Evolutionary conservation across 2,888 invertebrate genomes (phyloP), one percentile per base, ranked within the genome.

Genomic region (Pollenia amentaria): DNA sequence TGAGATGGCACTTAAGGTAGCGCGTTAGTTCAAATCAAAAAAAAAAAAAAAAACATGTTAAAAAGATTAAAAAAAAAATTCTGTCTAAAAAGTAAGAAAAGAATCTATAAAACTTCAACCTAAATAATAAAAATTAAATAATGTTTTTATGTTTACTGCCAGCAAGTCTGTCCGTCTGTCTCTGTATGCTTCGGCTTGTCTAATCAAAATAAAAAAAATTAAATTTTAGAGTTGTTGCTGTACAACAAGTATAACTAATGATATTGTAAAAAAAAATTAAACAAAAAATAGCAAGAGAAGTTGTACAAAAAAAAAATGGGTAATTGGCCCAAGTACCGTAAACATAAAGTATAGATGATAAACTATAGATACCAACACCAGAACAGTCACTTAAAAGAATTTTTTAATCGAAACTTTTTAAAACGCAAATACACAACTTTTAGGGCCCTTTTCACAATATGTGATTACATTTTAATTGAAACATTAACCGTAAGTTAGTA

Each of bases 271-370:
- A 14, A 64, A 11, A 60, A 18, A 21, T 14, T 29, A 1, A 48
- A 57, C n/a, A 65, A 79, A 79, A 79, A 70, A 29, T 29, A 77
- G 11, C 51, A 62, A 75, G 38, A 81, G 48, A 72, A 53, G 42
- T 55, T 75, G 53, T 64, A 70, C 18, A 87, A 40, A 51, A 38
- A 60, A 86, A 79, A 90, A 90, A 90, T 90, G 88, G 90, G 89
- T 89, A 90, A 90, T 90, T 90, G 90, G 89, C 89, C 88, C 89
- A 89, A 89, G 90, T 88, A 89, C 89, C 88, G 89, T 89, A 88
- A 84, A 87, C 84, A 79, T 78, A 85, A 85, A 82, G 29, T 82
- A 81, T 81, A 75, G 78, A 87, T 77, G 84, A 82, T 81, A 76
- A 79, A 73, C 84, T 69, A 72, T 64, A 86, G 84, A 84, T 78